A percentile compares a stretch with the other conserved stretches of the same genome.
Evolutionary conservation across 2,888 invertebrate species (phyloP).

Genomic region (Abscondita cerata): DNA sequence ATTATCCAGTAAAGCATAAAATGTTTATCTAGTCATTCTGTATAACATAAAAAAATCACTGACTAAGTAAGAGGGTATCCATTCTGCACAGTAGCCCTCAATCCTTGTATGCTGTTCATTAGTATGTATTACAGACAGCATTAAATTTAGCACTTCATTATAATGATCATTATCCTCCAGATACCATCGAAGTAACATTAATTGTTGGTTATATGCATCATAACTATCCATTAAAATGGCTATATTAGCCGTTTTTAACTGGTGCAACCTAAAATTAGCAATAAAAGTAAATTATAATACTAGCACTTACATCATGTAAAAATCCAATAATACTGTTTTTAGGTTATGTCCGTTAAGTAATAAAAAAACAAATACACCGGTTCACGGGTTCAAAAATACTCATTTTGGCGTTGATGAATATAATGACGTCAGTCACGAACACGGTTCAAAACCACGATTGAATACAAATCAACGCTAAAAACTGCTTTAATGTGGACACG

Average conservation of each 20-base stretch:
- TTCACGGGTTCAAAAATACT: slow-evolving; percentile 2
- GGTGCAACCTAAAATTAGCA: too few relatives aligned
- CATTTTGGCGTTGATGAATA: slow-evolving; percentile 5
- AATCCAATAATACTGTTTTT: slow-evolving; percentile 5
- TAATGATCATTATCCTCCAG: slow-evolving; percentile 6
- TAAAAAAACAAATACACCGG: not conserved
- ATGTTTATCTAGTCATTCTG: slow-evolving; percentile 3
- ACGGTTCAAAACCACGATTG: not conserved
- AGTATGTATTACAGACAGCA: too few relatives aligned
- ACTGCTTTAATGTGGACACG: too few relatives aligned
- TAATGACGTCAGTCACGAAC: slow-evolving; percentile 8
- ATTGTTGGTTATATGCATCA: slow-evolving; percentile 3
- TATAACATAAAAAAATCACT: slow-evolving; percentile 8
- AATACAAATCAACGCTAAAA: too few relatives aligned
- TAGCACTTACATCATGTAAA: slow-evolving; percentile 6
- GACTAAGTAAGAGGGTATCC: slow-evolving; percentile 4
- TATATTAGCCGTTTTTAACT: too few relatives aligned
- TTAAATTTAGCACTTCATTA: slow-evolving; percentile 4
- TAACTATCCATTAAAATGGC: not conserved
- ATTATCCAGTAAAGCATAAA: slow-evolving; percentile 4
- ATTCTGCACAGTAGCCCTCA: not conserved
- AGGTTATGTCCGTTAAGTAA: not conserved
- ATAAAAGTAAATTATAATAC: too few relatives aligned
- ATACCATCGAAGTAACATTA: slow-evolving; percentile 4
- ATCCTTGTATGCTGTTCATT: too few relatives aligned